A percentile compares a stretch with the other conserved stretches of the same genome.
phyloP scores from a whole-genome alignment of 2,797 vertebrate species.

The Pangasius macronema region DNA sequence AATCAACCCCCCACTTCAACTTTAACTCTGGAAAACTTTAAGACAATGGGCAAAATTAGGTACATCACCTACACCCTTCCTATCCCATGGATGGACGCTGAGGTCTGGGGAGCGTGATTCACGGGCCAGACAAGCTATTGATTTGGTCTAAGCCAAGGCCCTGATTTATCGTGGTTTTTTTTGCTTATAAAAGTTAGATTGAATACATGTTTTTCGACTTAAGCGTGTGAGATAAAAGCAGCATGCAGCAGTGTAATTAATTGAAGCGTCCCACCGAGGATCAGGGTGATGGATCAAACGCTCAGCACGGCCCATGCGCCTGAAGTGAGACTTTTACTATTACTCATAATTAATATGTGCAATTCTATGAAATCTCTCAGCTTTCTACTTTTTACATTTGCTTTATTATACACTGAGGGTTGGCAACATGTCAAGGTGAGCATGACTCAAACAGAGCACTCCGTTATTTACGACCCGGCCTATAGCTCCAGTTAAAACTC shows the following conservation, averaged over 20 bases:
- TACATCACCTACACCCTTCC: not conserved
- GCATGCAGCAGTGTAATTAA: constrained; percentile 39
- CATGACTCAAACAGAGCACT: not conserved
- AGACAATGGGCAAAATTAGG: not conserved
- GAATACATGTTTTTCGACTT: constrained; percentile 63
- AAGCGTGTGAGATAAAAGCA: constrained; percentile 62
- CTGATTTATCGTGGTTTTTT: constrained; percentile 73
- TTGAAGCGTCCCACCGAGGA: not conserved
- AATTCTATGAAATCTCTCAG: not conserved
- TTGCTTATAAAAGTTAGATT: constrained; percentile 38
- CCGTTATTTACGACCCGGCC: not conserved
- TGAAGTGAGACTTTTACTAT: not conserved
- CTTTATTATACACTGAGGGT: not conserved
- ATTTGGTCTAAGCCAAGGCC: constrained; percentile 63
- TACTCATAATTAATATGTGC: not conserved
- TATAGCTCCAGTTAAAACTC: not conserved
- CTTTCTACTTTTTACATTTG: not conserved
- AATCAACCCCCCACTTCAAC: not conserved
- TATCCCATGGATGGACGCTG: constrained; percentile 51
- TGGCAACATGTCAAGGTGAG: not conserved
- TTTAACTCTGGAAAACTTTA: not conserved
- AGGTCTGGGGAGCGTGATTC: constrained; percentile 58
- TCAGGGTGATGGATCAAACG: not conserved
- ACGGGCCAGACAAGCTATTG: constrained; percentile 69
- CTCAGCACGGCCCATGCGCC: not conserved